phyloP scores from a whole-genome alignment of 2,113 vertebrate genomes.

The Baryphthengus martii region DNA sequence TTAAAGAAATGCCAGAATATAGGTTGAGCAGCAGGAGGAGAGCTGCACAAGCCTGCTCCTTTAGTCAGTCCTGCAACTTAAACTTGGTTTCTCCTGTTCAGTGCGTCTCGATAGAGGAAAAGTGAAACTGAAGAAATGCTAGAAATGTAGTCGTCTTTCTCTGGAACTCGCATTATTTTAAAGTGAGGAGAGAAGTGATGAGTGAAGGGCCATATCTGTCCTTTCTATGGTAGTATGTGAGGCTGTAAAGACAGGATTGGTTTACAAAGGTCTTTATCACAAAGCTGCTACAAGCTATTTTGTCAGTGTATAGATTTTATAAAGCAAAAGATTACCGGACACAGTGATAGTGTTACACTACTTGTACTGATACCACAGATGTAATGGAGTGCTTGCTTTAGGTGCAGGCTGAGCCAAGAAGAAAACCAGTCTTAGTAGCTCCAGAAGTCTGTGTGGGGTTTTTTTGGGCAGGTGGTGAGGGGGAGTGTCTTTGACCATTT shows the following conservation, averaged over 20 bases:
- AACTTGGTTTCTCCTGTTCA: background rate
- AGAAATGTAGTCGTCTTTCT: background rate
- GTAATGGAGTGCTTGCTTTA: background rate
- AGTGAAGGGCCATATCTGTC: background rate
- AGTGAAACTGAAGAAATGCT: background rate
- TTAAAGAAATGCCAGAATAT: background rate
- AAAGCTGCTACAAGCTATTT: background rate
- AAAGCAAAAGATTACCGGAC: background rate
- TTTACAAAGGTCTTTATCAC: background rate
- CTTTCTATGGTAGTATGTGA: background rate
- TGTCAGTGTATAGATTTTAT: background rate
- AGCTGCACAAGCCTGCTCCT: background rate
- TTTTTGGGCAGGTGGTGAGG: background rate
- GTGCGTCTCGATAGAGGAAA: background rate
- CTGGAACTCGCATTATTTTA: background rate
- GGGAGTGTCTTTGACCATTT: background rate
- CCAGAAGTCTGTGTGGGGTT: background rate
- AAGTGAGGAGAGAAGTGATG: background rate
- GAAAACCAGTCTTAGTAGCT: background rate
- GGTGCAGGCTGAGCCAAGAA: background rate
- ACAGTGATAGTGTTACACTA: background rate
- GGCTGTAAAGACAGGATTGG: background rate
- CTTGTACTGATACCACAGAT: background rate
- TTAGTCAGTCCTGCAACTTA: background rate
- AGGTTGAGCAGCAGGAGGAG: background rate